phyloP scores from a whole-genome alignment of 2,888 invertebrate genomes.

The Darwinula stevensoni region DNA sequence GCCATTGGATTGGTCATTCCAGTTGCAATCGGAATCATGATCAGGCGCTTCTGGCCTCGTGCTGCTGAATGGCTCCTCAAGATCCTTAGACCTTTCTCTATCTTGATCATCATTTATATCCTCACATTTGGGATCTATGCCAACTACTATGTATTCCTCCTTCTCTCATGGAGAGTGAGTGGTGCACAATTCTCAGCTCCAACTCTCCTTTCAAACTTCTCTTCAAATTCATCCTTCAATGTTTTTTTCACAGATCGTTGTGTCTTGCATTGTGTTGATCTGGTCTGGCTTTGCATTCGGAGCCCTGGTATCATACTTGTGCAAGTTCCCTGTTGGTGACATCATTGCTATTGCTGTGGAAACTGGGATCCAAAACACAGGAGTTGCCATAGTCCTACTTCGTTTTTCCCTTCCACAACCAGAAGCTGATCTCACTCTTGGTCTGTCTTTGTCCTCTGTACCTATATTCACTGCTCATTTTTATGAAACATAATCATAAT shows the following conservation, averaged over 20 bases:
- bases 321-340: conserved; percentile 28
- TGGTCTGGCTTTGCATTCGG: conserved; percentile 49
- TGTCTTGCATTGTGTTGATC: conserved; percentile 48
- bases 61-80: conserved; percentile 37
- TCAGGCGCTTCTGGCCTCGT: conserved; percentile 34
- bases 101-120: conserved; percentile 46
- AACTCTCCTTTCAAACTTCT: not conserved
- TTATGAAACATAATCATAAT: too few relatives aligned
- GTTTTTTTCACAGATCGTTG: conserved; percentile 28
- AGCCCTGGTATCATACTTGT: conserved; percentile 28
- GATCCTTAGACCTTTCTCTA: conserved; percentile 54
- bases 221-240: not conserved
- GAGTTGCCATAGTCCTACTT: conserved; percentile 61
- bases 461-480: too few relatives aligned
- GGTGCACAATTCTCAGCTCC: not conserved
- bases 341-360: conserved; percentile 67
- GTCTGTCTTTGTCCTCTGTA: too few relatives aligned
- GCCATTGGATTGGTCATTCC: conserved; percentile 48
- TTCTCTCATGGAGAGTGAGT: conserved; percentile 59
- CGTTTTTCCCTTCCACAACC: conserved; percentile 51
- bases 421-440: conserved; percentile 57
- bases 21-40: conserved; percentile 30
- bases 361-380: conserved; percentile 78
- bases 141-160: conserved; percentile 59
- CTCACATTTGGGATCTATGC: conserved; percentile 57